These are phyloP conservation scores for Oenanthe melanoleuca DNA, from an alignment of 2,113 vertebrate species.

Conservation along the genomic window DNA sequence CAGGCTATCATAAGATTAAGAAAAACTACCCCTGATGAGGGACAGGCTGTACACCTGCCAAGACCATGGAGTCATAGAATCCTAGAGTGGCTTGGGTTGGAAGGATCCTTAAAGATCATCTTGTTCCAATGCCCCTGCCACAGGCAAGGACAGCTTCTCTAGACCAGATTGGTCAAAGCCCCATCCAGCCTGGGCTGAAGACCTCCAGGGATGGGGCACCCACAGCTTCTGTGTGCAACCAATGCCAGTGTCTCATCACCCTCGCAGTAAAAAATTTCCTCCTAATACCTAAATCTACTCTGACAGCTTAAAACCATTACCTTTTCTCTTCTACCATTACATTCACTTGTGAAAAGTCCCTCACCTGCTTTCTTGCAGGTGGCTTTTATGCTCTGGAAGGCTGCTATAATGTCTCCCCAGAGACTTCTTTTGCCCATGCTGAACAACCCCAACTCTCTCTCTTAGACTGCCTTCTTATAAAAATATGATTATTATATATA, in stretches of 20 bases:
- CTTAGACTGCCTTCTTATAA: background rate
- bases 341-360: background rate
- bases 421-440: background rate
- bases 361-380: background rate
- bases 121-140: fast-evolving
- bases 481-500: too few species aligned
- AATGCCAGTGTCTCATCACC: background rate
- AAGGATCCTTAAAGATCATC: background rate
- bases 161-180: background rate
- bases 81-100: background rate
- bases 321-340: background rate
- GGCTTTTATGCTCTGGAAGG: background rate
- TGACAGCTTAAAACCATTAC: background rate
- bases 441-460: background rate
- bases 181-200: background rate
- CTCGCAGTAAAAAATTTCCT: background rate
- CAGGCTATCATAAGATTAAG: background rate
- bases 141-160: background rate
- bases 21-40: background rate
- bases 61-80: background rate
- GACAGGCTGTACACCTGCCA: background rate
- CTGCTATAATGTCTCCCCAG: background rate
- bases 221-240: too few species aligned
- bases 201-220: background rate
- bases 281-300: background rate